Conservation (phyloP, 2,797 vertebrate genomes). For the Bryconaethiops microstoma region DNA sequence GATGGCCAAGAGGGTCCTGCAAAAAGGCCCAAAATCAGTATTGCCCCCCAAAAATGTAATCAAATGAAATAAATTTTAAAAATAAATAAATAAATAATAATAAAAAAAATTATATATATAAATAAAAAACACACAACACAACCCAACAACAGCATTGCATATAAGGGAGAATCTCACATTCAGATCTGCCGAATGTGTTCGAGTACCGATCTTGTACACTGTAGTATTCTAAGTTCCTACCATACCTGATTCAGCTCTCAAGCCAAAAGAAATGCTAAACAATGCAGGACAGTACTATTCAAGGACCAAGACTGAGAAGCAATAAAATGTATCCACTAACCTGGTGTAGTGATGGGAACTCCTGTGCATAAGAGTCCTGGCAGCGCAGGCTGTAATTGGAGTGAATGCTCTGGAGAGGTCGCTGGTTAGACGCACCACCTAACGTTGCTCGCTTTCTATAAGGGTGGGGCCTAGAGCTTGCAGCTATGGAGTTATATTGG, state of each 20-base stretch:
- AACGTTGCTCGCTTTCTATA: constrained; percentile 80
- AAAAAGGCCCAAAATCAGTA: constrained; percentile 11
- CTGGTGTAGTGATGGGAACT: constrained; percentile 79
- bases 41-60: too few species aligned
- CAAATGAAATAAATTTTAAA: too few species aligned
- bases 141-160: too few species aligned
- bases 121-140: too few species aligned
- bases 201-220: too few species aligned
- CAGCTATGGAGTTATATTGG: constrained; percentile 57
- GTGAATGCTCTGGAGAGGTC: constrained; percentile 67
- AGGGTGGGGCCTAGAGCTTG: constrained; percentile 75
- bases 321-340: constrained; percentile 54
- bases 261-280: too few species aligned
- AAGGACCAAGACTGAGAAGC: not conserved
- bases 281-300: too few species aligned
- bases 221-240: too few species aligned
- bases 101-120: too few species aligned
- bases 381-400: constrained; percentile 76
- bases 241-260: too few species aligned
- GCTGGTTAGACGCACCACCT: constrained; percentile 75
- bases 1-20: constrained; percentile 72
- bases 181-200: too few species aligned
- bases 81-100: not conserved
- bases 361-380: constrained; percentile 78
- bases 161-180: not conserved